Conservation (phyloP, 2,113 vertebrate species). For the Indicator maculatus region DNA sequence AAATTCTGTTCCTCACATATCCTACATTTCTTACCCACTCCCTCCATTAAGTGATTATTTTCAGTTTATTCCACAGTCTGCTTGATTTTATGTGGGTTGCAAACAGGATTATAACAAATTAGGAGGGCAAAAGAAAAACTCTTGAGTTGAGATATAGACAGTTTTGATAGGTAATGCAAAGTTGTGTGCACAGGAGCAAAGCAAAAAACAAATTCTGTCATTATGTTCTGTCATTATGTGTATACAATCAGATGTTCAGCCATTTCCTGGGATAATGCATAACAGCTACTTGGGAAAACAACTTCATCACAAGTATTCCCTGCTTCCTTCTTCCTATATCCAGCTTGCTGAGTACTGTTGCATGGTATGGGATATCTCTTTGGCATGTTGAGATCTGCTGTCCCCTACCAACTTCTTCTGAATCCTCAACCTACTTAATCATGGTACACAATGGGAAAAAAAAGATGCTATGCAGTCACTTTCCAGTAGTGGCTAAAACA, state of each 20-base stretch:
- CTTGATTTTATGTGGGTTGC: not conserved
- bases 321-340: not conserved
- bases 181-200: accelerated
- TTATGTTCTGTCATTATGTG: too few species aligned
- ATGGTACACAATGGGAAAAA: too few species aligned
- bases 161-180: not conserved
- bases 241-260: not conserved
- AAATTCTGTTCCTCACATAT: not conserved
- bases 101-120: not conserved
- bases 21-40: not conserved
- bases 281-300: not conserved
- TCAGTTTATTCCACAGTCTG: not conserved
- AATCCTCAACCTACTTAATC: not conserved
- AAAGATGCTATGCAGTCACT: not conserved
- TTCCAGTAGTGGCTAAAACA: not conserved
- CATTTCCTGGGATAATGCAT: not conserved
- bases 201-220: not conserved
- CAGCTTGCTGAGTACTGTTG: not conserved
- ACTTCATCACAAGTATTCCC: not conserved
- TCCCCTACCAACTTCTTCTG: not conserved
- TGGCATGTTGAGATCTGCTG: not conserved
- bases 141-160: not conserved
- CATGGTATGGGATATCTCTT: too few species aligned
- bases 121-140: not conserved
- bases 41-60: not conserved